Conservation (phyloP, 2,888 invertebrate species). For the Odontocerum albicorne region DNA sequence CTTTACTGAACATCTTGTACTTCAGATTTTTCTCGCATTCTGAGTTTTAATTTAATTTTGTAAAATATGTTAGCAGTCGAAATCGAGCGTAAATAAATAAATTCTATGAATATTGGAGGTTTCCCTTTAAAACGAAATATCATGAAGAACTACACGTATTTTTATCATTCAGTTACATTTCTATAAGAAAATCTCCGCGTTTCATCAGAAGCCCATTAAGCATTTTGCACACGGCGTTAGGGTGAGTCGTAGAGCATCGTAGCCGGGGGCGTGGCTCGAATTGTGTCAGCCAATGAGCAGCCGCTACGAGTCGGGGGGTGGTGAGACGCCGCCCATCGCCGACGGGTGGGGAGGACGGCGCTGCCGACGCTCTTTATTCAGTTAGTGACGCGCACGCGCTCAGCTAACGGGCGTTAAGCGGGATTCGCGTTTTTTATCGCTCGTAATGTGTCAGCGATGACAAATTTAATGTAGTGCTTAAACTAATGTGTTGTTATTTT, state of each 20-base stretch:
- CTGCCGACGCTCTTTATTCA: slow-evolving; percentile 45
- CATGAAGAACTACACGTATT: too few relatives aligned
- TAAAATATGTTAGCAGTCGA: too few relatives aligned
- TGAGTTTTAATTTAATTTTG: too few relatives aligned
- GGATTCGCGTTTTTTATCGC: background rate
- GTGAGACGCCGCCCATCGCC: slow-evolving; percentile 44
- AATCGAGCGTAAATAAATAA: too few relatives aligned
- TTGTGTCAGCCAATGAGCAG: slow-evolving; percentile 15
- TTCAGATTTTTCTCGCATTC: too few relatives aligned
- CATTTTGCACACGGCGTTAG: slow-evolving; percentile 10
- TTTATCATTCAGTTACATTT: too few relatives aligned
- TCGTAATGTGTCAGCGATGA: background rate
- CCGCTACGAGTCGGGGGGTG: slow-evolving; percentile 8
- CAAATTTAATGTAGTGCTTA: slow-evolving; percentile 25
- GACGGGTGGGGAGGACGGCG: slow-evolving; percentile 46
- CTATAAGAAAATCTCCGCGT: background rate
- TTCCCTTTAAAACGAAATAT: too few relatives aligned
- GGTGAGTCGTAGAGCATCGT: slow-evolving; percentile 9
- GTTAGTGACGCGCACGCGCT: slow-evolving; percentile 51
- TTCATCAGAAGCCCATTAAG: slow-evolving; percentile 6
- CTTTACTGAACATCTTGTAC: too few relatives aligned
- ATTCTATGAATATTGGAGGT: too few relatives aligned
- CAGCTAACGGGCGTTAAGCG: background rate
- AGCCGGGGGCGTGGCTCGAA: slow-evolving; percentile 19
- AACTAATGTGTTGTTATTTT: too few relatives aligned